Conservation (phyloP, 2,888 invertebrate genomes). For the Trachelus iudaicus region DNA sequence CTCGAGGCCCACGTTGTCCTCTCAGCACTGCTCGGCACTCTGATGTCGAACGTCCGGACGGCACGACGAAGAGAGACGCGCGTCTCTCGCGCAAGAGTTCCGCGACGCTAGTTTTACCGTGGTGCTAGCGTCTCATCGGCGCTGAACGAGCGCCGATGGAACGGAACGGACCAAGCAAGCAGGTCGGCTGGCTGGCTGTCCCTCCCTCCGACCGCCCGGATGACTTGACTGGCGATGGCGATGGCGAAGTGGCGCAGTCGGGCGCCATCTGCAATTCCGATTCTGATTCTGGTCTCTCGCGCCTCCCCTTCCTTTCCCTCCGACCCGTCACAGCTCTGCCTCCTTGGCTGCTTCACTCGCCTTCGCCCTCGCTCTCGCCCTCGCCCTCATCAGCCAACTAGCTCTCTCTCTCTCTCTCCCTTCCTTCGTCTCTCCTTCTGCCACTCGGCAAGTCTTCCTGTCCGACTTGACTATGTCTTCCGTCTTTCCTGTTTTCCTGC, state of each 20-base stretch:
- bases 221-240: constrained; percentile 42
- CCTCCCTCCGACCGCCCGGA: constrained; percentile 41
- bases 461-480: no score
- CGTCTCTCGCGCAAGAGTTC: no score
- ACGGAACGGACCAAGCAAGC: constrained; percentile 3
- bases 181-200: constrained; percentile 25
- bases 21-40: background rate
- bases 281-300: constrained; percentile 45
- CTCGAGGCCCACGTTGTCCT: constrained; percentile 1
- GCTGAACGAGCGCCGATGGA: background rate
- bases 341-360: background rate
- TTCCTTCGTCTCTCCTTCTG: background rate
- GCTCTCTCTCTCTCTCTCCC: background rate
- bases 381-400: no score
- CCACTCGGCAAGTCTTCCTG: background rate
- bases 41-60: background rate
- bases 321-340: constrained; percentile 13
- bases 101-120: background rate
- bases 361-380: no score
- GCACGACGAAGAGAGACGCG: no score
- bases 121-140: background rate
- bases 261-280: constrained; percentile 59
- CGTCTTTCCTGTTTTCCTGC: no score
- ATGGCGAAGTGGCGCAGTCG: constrained; percentile 45
- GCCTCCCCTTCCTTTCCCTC: constrained; percentile 31